These are phyloP conservation scores for Liasis olivaceus DNA, from an alignment of 2,797 vertebrate genomes.

Conservation along the genomic window DNA sequence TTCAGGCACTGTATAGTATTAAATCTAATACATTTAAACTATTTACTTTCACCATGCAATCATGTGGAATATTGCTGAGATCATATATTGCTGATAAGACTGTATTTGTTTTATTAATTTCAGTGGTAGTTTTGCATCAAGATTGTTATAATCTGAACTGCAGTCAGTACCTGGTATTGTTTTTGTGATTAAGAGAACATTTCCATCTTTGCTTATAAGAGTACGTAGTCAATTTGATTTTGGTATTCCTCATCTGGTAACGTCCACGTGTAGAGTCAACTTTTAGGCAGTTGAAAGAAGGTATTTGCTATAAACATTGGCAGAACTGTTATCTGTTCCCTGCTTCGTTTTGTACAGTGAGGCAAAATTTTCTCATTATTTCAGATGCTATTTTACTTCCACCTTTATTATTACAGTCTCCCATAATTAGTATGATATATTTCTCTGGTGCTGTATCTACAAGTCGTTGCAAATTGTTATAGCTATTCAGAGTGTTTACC, in stretches of 20 bases:
- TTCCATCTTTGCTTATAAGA: not conserved
- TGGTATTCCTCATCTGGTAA: not conserved
- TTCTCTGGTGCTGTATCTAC: not conserved
- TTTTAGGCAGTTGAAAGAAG: not conserved
- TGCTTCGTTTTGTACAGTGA: not conserved
- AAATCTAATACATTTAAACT: not conserved
- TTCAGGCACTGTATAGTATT: not conserved
- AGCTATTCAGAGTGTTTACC: not conserved
- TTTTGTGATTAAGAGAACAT: not conserved
- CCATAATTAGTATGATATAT: not conserved
- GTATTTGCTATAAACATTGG: not conserved
- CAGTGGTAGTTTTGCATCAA: not conserved
- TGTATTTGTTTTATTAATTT: not conserved
- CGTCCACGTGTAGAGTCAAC: not conserved
- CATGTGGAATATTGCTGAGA: not conserved
- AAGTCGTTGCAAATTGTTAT: not conserved
- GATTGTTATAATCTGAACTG: not conserved
- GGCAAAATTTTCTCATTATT: not conserved
- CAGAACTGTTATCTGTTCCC: not conserved
- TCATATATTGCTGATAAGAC: not conserved
- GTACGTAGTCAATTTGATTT: not conserved
- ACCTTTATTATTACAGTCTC: not conserved
- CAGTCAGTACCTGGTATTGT: not conserved
- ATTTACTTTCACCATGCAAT: not conserved
- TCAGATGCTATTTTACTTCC: not conserved